Conservation (phyloP, 1,140 invertebrate species). For the Drosophila aff. region DNA sequence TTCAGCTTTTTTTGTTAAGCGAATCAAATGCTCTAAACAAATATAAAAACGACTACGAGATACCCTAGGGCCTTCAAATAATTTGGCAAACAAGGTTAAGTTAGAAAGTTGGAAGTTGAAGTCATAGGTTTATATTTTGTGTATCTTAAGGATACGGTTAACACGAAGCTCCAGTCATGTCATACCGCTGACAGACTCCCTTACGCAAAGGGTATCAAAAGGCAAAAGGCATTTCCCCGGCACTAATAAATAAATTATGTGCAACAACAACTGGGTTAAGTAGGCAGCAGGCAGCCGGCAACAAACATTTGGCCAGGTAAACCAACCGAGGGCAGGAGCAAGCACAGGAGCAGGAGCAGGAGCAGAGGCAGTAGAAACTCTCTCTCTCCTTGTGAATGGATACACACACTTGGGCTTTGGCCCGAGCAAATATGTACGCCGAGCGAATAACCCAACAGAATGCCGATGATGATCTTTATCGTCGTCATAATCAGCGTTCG, state of each 20-base stretch:
- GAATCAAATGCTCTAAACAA: conserved; percentile 19
- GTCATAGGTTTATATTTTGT: not conserved
- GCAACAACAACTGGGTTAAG: conserved; percentile 49
- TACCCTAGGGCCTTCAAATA: conserved; percentile 17
- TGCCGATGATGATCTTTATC: conserved; percentile 35
- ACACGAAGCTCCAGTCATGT: not conserved
- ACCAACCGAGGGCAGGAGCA: conserved; percentile 11
- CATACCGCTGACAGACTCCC: not conserved
- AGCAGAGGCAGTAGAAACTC: not conserved
- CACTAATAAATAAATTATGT: conserved; percentile 70
- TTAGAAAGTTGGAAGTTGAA: not conserved
- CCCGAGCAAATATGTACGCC: conserved; percentile 26
- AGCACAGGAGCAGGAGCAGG: not conserved
- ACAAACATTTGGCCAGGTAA: conserved; percentile 28
- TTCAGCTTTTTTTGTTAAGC: conserved; percentile 52
- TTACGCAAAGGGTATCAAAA: conserved; percentile 1
- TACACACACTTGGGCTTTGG: conserved; percentile 15
- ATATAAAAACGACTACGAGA: conserved; percentile 3
- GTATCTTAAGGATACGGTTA: not conserved
- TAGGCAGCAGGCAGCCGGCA: conserved; percentile 22
- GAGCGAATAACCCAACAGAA: conserved; percentile 36
- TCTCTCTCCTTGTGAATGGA: not conserved
- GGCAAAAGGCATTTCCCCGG: conserved; percentile 32
- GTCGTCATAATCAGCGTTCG: conserved; percentile 37
- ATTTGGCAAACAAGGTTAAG: not conserved